These are phyloP conservation scores for Elegia similella DNA, from an alignment of 2,888 invertebrate species.

Conservation along the genomic window DNA sequence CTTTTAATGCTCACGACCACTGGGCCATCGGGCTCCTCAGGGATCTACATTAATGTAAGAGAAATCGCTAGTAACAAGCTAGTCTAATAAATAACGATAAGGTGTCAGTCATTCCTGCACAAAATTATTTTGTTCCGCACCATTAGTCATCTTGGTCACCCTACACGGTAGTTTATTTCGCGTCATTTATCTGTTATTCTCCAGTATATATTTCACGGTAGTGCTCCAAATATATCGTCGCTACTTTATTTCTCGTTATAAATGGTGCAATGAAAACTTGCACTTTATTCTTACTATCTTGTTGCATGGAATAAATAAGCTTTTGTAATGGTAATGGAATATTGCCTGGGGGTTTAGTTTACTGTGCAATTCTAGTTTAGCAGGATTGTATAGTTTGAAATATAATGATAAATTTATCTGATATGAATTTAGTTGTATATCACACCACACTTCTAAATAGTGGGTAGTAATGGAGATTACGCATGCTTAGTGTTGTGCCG, in stretches of 20 bases:
- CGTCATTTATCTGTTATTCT: not conserved
- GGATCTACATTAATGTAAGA: too few species aligned
- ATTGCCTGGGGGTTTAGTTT: not conserved
- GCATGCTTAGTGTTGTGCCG: too few species aligned
- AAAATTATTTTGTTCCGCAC: not conserved
- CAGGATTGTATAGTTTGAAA: too few species aligned
- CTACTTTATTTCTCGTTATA: not conserved
- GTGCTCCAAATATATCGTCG: not conserved
- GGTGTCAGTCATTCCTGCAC: too few species aligned
- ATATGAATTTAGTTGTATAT: too few species aligned
- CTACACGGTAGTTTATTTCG: not conserved
- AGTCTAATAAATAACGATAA: too few species aligned
- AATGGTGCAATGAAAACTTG: not conserved
- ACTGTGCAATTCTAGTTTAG: not conserved
- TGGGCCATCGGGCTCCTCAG: too few species aligned
- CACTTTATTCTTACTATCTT: slow-evolving; percentile 1
- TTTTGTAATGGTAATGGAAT: not conserved
- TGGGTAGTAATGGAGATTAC: too few species aligned
- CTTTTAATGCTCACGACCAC: too few species aligned
- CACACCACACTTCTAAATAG: too few species aligned
- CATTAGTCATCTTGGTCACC: not conserved
- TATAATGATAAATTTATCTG: too few species aligned
- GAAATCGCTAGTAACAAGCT: too few species aligned
- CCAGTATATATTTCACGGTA: not conserved
- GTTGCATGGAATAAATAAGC: not conserved